Percentiles rank a stretch among this genome's conserved stretches.
These are phyloP conservation scores for Apamea epomidion DNA, from an alignment of 2,888 invertebrate genomes.

Conservation along the genomic window DNA sequence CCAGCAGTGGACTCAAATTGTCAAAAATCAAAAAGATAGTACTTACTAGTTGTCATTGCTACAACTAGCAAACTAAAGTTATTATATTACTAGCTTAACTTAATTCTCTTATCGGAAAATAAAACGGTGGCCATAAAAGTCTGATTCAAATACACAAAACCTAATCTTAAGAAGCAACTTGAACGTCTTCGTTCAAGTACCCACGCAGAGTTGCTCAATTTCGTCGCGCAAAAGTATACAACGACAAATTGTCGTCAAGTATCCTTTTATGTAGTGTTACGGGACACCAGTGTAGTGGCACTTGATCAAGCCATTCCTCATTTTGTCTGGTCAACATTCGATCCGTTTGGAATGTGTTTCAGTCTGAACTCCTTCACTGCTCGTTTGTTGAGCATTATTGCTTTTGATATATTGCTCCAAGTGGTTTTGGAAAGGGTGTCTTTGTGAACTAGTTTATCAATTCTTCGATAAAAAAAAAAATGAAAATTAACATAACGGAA, in stretches of 20 bases:
- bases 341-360: slow-evolving; percentile 46
- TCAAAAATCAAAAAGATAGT: neutral
- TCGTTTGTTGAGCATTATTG: slow-evolving; percentile 40
- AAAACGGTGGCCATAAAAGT: neutral
- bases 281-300: neutral
- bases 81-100: too few species aligned
- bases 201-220: slow-evolving; percentile 28
- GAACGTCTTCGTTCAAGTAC: slow-evolving; percentile 1
- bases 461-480: neutral
- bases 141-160: neutral
- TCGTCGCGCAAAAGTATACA: slow-evolving; percentile 21
- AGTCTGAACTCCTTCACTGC: slow-evolving; percentile 28
- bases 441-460: neutral
- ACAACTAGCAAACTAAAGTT: too few species aligned
- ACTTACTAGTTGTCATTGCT: too few species aligned
- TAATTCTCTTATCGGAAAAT: neutral
- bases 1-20: too few species aligned
- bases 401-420: slow-evolving; percentile 31
- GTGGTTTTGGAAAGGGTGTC: neutral
- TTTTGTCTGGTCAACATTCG: slow-evolving; percentile 42
- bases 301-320: slow-evolving; percentile 17
- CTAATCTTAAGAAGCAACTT: neutral
- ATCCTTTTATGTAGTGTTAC: slow-evolving; percentile 37
- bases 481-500: neutral
- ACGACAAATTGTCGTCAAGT: slow-evolving; percentile 25